phyloP scores from a whole-genome alignment of 2,797 vertebrate genomes.

The Mormyrus hasselquistii region DNA sequence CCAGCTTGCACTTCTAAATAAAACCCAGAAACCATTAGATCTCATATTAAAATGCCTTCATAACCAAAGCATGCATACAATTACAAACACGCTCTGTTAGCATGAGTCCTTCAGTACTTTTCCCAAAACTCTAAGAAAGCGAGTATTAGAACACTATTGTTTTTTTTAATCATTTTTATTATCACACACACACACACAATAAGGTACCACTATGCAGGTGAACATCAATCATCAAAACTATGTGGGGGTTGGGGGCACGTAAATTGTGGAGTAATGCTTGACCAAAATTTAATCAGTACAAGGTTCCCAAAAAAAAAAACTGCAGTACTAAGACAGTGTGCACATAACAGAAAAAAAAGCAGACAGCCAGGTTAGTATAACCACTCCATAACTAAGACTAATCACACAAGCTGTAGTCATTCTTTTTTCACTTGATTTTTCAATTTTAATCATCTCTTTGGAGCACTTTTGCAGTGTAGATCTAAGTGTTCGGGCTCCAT shows the following conservation, averaged over 20 bases:
- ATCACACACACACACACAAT: slow-evolving; percentile 67
- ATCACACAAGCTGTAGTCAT: slow-evolving; percentile 37
- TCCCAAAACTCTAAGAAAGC: not conserved
- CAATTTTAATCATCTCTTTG: slow-evolving; percentile 29
- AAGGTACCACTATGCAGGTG: slow-evolving; percentile 63
- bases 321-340: slow-evolving; percentile 43
- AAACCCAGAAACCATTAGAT: not conserved
- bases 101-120: not conserved
- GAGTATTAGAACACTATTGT: not conserved
- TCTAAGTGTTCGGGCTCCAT: slow-evolving; percentile 46
- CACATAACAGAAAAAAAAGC: slow-evolving; percentile 47
- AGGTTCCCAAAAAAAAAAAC: slow-evolving; percentile 35
- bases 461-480: slow-evolving; percentile 42
- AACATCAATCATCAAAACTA: slow-evolving; percentile 49
- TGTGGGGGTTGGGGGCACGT: slow-evolving; percentile 40
- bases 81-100: not conserved
- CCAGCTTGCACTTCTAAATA: not conserved
- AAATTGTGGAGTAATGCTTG: slow-evolving; percentile 54
- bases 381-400: slow-evolving; percentile 18
- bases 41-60: not conserved
- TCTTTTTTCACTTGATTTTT: slow-evolving; percentile 12
- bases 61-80: not conserved
- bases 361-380: slow-evolving; percentile 5
- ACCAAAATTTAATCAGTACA: slow-evolving; percentile 39
- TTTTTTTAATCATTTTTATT: slow-evolving; percentile 54